phyloP scores from a whole-genome alignment of 2,888 invertebrate species.

The Esperia sulphurella region DNA sequence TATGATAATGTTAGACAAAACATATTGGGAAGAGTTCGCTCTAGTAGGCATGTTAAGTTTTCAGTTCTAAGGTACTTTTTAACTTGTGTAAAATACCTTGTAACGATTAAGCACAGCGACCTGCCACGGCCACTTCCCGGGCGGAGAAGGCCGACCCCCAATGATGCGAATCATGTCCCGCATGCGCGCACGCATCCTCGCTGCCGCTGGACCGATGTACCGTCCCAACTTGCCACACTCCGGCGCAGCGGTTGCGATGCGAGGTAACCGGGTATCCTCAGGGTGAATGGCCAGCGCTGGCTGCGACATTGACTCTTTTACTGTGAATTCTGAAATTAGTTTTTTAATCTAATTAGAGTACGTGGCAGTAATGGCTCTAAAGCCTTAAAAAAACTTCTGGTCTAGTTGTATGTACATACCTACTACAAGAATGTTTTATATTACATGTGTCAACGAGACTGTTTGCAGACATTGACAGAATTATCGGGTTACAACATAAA shows the following conservation, averaged over 20 bases:
- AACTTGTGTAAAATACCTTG: slow-evolving; percentile 72
- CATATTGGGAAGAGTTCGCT: no score
- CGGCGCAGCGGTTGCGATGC: slow-evolving; percentile 23
- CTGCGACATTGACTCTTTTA: slow-evolving; percentile 53
- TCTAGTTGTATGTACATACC: no score
- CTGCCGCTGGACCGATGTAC: slow-evolving; percentile 41
- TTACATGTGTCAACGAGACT: no score
- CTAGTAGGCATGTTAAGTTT: no score
- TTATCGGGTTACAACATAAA: no score
- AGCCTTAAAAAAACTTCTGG: no score
- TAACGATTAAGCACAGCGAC: slow-evolving; percentile 92
- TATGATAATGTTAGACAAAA: no score
- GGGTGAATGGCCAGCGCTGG: slow-evolving; percentile 51
- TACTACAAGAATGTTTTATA: no score
- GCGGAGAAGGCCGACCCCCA: slow-evolving; percentile 88
- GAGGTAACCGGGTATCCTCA: slow-evolving; percentile 40
- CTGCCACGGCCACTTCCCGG: slow-evolving; percentile 97
- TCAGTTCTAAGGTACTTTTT: neutral
- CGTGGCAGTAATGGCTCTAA: no score
- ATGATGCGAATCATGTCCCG: slow-evolving; percentile 88
- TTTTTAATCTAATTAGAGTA: no score
- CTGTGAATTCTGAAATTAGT: slow-evolving; percentile 44
- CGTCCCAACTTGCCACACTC: slow-evolving; percentile 56
- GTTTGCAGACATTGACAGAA: no score
- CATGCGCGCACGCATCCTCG: slow-evolving; percentile 53